Evolutionary conservation across 2,113 vertebrate genomes (phyloP).

Genomic region (Theristicus caerulescens): DNA sequence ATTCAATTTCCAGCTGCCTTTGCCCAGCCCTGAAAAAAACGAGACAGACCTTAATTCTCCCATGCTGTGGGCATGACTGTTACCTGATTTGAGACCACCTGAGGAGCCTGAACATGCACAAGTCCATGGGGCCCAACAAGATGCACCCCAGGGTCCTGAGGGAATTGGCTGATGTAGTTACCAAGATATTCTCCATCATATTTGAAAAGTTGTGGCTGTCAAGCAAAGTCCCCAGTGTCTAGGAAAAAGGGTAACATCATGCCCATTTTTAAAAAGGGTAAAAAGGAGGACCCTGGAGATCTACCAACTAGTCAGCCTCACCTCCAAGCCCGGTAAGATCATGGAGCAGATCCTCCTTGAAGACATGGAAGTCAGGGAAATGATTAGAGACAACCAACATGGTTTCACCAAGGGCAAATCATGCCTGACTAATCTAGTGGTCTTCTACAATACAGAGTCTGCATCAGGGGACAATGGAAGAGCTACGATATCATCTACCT

Average conservation of each 20-base stretch:
- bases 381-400: not conserved
- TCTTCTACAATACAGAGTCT: not conserved
- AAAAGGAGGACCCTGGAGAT: not conserved
- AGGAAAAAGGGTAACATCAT: not conserved
- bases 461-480: not conserved
- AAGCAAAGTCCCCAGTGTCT: not conserved
- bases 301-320: not conserved
- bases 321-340: not conserved
- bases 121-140: not conserved
- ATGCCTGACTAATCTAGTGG: not conserved
- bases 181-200: not conserved
- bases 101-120: not conserved
- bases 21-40: not conserved
- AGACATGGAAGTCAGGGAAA: not conserved
- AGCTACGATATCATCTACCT: rapidly evolving
- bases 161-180: not conserved
- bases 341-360: not conserved
- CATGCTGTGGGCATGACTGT: not conserved
- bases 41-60: not conserved
- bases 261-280: not conserved
- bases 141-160: not conserved
- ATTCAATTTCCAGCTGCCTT: not conserved
- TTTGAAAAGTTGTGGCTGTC: not conserved
- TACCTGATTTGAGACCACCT: rapidly evolving
- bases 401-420: not conserved